Evolutionary conservation across 2,888 invertebrate genomes (phyloP), one percentile per base, ranked within the genome.

Genomic region (Omphaloscelis lunosa): DNA sequence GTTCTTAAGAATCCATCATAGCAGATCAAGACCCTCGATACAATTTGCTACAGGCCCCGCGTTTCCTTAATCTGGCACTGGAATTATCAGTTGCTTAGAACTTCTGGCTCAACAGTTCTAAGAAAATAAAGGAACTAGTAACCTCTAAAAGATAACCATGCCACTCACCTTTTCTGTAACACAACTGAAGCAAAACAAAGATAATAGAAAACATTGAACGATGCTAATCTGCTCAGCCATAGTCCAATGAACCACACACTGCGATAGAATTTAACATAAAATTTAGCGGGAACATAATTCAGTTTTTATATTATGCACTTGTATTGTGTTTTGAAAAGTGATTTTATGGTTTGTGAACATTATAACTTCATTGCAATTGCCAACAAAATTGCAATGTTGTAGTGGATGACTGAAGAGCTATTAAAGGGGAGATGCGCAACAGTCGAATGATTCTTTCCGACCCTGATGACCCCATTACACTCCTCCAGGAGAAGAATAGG

Each of bases 121-220:
- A 53, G 23, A n/a, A 53, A 23, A 45, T 12, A 2, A 56, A 53
- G 5, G 48, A 56, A 27, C 27, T 8, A 23, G 20, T 39, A 39
- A 53, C 23, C 41, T 56, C 6, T 34, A 29, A 15, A 27, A n/a
- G 56, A 77, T 20, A 65, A 41, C n/a, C 17, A 48, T 48, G 27
- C 39, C 23, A 76, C 84, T 76, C 23, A 86, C 84, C 86, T 86
- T 85, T 59, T 86, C 84, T 6, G 80, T 71, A 45, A 70, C 51
- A 59, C 80, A 77, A 39, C 7, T 65, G 48, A 72, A 61, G 51
- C 41, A 86, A 61, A 72, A 71, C 23, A 72, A 58, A 9, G 72
- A 66, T 12, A 83, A 41, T 17, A 81, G 17, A 59, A 80, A 59
- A 39, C 58, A 66, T 39, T 29, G 15, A 23, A 72, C 23, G 4